phyloP scores from a whole-genome alignment of 2,797 vertebrate species.

The Betta splendens region DNA sequence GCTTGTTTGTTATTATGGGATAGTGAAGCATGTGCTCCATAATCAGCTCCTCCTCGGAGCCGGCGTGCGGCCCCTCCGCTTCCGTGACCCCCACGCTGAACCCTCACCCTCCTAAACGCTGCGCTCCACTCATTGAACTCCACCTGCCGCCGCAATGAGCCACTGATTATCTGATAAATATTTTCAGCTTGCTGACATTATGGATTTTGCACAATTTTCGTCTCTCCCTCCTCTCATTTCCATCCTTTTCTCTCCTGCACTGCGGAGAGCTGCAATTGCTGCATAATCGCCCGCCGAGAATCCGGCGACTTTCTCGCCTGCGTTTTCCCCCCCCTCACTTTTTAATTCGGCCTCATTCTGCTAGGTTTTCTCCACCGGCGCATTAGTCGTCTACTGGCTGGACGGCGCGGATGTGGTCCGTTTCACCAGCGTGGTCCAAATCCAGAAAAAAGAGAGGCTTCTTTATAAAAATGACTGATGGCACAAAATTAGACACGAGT shows the following conservation, averaged over 20 bases:
- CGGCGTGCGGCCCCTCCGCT: too few relatives aligned
- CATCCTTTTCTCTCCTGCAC: slow-evolving; percentile 69
- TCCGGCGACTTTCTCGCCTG: slow-evolving; percentile 55
- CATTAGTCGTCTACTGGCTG: slow-evolving; percentile 41
- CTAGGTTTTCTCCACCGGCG: slow-evolving; percentile 22
- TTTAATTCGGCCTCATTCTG: slow-evolving; percentile 54
- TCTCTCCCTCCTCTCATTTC: slow-evolving; percentile 56
- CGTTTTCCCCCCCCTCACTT: not conserved
- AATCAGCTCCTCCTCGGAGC: too few relatives aligned
- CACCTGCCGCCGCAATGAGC: slow-evolving; percentile 9
- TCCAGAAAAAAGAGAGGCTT: not conserved
- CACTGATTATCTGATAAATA: slow-evolving; percentile 28
- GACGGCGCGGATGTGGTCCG: slow-evolving; percentile 16
- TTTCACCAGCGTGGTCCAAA: slow-evolving; percentile 34
- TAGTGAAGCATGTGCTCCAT: not conserved
- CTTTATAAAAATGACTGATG: slow-evolving; percentile 44
- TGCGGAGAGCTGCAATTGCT: slow-evolving; percentile 74
- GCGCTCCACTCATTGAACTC: slow-evolving; percentile 18
- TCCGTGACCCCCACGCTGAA: slow-evolving; percentile 14
- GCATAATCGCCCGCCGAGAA: slow-evolving; percentile 75
- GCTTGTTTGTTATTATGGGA: not conserved
- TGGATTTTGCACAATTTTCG: slow-evolving; percentile 48
- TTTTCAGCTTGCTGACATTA: slow-evolving; percentile 44
- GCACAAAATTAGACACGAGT: slow-evolving; percentile 34
- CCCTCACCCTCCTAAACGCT: slow-evolving; percentile 21